phyloP scores from a whole-genome alignment of 2,113 vertebrate species.

The Pristiophorus japonicus region DNA sequence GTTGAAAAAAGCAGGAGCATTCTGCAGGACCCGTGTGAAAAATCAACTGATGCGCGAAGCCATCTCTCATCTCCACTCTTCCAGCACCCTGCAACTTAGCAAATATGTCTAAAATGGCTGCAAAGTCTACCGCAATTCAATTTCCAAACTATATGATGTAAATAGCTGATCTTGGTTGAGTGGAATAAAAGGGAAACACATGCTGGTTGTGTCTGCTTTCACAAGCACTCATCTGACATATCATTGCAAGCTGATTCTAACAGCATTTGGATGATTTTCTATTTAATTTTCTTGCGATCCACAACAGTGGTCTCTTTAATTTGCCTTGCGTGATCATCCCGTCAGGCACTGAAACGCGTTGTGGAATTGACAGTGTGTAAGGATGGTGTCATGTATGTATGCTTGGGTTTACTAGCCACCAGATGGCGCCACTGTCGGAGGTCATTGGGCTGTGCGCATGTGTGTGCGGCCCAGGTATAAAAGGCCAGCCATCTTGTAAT shows the following conservation, averaged over 20 bases:
- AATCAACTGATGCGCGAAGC: not conserved
- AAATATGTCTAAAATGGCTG: not conserved
- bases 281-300: slow-evolving; percentile 17
- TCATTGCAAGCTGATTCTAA: not conserved
- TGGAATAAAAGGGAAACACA: not conserved
- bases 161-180: not conserved
- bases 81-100: not conserved
- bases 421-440: too few relatives aligned
- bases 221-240: not conserved
- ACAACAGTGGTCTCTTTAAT: not conserved
- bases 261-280: not conserved
- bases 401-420: too few relatives aligned
- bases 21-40: not conserved
- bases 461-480: too few relatives aligned
- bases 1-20: not conserved
- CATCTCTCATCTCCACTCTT: not conserved
- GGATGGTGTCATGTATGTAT: too few relatives aligned
- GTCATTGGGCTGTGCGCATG: too few relatives aligned
- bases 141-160: not conserved
- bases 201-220: not conserved
- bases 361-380: not conserved
- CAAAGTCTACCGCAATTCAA: not conserved
- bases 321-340: not conserved
- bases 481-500: too few relatives aligned
- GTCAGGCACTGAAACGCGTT: not conserved